phyloP scores from a whole-genome alignment of 2,888 invertebrate species.

The Vandiemenella viatica region DNA sequence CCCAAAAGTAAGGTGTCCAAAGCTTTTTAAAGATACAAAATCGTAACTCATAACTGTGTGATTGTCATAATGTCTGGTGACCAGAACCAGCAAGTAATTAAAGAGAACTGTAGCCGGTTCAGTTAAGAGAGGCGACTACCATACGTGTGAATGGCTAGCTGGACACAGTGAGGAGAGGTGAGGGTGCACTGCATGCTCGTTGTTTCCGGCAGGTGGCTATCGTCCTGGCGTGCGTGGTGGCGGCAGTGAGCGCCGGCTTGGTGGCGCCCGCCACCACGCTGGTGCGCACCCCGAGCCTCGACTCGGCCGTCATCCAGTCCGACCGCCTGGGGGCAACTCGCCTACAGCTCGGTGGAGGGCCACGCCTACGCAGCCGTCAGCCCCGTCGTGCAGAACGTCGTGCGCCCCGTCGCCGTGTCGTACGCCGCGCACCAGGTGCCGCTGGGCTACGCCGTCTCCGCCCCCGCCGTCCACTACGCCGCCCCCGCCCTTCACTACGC shows the following conservation, averaged over 20 bases:
- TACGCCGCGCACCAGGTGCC: slow-evolving; percentile 23
- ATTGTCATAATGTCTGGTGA: too few species aligned
- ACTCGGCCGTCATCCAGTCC: slow-evolving; percentile 36
- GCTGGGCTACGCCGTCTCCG: slow-evolving; percentile 8
- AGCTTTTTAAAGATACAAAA: too few species aligned
- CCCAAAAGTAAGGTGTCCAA: too few species aligned
- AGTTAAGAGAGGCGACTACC: too few species aligned
- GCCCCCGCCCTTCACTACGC: not conserved
- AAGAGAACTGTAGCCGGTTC: too few species aligned
- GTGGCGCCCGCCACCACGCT: slow-evolving; percentile 21
- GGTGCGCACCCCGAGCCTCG: slow-evolving; percentile 32
- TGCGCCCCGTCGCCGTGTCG: slow-evolving; percentile 26
- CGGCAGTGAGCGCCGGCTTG: slow-evolving; percentile 13
- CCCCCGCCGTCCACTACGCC: not conserved
- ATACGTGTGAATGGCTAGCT: too few species aligned
- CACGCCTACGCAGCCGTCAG: slow-evolving; percentile 33
- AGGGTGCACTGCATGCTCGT: too few species aligned
- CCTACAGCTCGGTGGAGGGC: slow-evolving; percentile 36
- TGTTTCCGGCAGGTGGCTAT: slow-evolving; percentile 8
- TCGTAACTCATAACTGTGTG: too few species aligned
- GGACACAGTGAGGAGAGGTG: too few species aligned
- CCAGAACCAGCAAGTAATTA: too few species aligned
- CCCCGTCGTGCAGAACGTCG: slow-evolving; percentile 28
- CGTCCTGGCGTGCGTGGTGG: slow-evolving; percentile 7
- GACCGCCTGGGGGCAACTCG: slow-evolving; percentile 38